Percentiles rank a stretch among this genome's conserved stretches.
phyloP scores from a whole-genome alignment of 2,888 invertebrate species.

The Punctoribates punctum region DNA sequence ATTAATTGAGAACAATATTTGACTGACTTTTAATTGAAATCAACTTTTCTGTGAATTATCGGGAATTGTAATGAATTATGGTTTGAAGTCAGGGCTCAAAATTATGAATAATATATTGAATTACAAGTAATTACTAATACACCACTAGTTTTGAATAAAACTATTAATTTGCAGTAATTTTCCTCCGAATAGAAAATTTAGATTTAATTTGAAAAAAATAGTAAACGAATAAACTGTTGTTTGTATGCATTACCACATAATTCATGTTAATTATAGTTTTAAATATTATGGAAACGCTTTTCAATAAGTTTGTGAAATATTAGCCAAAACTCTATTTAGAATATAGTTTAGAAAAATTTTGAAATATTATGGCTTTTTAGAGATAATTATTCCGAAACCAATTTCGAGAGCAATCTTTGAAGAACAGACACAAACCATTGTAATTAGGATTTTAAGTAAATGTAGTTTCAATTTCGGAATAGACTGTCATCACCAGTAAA shows the following conservation, averaged over 20 bases:
- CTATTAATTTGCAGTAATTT: conserved; percentile 17
- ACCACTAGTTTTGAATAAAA: background rate
- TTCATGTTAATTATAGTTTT: conserved; percentile 8
- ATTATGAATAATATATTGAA: background rate
- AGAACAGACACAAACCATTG: conserved; percentile 18
- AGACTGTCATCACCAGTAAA: conserved; percentile 15
- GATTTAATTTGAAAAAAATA: background rate
- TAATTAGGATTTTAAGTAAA: conserved; percentile 25
- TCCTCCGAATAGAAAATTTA: background rate
- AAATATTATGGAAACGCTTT: background rate
- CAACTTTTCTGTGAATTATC: background rate
- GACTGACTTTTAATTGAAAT: background rate
- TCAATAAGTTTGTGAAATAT: background rate
- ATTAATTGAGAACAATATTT: conserved; percentile 9
- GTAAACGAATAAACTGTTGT: background rate
- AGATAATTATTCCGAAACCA: conserved; percentile 22
- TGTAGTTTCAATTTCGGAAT: conserved; percentile 25
- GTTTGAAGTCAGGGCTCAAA: background rate
- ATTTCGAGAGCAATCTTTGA: background rate
- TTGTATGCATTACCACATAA: background rate
- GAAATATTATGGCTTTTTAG: conserved; percentile 11
- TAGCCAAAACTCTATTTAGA: background rate
- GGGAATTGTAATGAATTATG: background rate
- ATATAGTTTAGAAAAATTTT: background rate
- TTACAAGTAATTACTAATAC: too few relatives aligned